Percentiles rank a stretch among this genome's conserved stretches.
Conservation (phyloP, 1,140 invertebrate genomes). For the Euborellia annulipes region DNA sequence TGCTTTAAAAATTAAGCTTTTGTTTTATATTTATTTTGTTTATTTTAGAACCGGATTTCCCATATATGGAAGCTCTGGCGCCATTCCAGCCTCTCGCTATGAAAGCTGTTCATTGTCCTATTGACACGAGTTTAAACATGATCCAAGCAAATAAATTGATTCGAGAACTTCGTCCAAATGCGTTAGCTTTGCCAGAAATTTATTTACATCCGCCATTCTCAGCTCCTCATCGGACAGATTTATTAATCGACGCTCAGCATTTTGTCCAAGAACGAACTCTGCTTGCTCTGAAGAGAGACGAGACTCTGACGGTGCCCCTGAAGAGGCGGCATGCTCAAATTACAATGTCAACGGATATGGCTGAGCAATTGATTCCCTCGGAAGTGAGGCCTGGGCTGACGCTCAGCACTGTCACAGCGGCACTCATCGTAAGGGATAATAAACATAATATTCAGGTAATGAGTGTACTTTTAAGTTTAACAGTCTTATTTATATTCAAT, state of each 20-base stretch:
- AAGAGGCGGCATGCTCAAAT: constrained; percentile 58
- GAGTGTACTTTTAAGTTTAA: no score
- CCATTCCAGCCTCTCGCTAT: constrained; percentile 90
- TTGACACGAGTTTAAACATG: constrained; percentile 91
- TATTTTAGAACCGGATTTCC: constrained; percentile 81
- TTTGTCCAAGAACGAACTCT: constrained; percentile 38
- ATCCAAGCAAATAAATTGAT: constrained; percentile 93
- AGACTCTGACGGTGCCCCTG: constrained; percentile 58
- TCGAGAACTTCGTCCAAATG: constrained; percentile 73
- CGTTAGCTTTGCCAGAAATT: constrained; percentile 70
- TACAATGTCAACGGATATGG: constrained; percentile 54
- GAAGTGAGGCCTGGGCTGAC: constrained; percentile 60
- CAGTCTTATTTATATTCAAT: no score
- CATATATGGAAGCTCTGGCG: constrained; percentile 78
- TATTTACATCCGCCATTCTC: constrained; percentile 56
- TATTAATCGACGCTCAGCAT: constrained; percentile 43
- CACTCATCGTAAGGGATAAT: constrained; percentile 57
- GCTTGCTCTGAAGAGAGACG: constrained; percentile 53
- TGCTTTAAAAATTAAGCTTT: no score
- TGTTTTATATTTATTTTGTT: constrained; percentile 11
- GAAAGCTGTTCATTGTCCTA: constrained; percentile 91
- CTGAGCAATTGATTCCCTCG: constrained; percentile 49
- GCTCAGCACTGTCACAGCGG: constrained; percentile 62
- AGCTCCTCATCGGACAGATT: constrained; percentile 42
- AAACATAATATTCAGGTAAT: constrained; percentile 43